These are phyloP conservation scores for Podarcis cretensis DNA, from an alignment of 2,113 vertebrate species.

Conservation along the genomic window DNA sequence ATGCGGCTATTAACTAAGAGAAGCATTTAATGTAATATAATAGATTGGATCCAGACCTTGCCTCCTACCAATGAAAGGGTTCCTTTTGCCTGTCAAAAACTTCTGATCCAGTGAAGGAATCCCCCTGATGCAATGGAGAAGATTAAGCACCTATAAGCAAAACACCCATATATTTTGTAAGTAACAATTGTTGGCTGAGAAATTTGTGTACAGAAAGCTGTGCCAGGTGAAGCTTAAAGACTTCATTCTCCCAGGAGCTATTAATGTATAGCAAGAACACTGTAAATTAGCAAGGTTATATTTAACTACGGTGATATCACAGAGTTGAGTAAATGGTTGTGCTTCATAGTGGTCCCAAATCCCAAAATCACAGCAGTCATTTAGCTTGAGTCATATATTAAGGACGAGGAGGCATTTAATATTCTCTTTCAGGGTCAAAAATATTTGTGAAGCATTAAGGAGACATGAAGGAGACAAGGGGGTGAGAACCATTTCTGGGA, in stretches of 20 bases:
- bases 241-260: slow-evolving; percentile 19
- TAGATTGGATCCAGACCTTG: neutral
- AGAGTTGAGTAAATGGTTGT: slow-evolving; percentile 34
- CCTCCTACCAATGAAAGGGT: neutral
- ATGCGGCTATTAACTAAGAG: neutral
- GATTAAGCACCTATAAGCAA: slow-evolving; percentile 5
- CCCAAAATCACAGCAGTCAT: slow-evolving; percentile 58
- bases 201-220: slow-evolving; percentile 37
- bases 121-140: too few relatives aligned
- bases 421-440: slow-evolving; percentile 46
- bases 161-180: slow-evolving; percentile 16
- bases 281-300: slow-evolving; percentile 39
- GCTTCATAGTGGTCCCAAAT: slow-evolving; percentile 48
- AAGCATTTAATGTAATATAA: neutral
- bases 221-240: slow-evolving; percentile 40
- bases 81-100: neutral
- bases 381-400: slow-evolving; percentile 57
- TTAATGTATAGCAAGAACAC: slow-evolving; percentile 29
- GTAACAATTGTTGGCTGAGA: slow-evolving; percentile 21
- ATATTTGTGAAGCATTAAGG: slow-evolving; percentile 50
- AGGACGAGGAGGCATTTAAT: slow-evolving; percentile 52
- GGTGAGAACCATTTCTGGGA: neutral
- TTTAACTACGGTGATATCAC: slow-evolving; percentile 54
- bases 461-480: slow-evolving; percentile 23
- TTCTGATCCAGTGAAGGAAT: too few relatives aligned